Evolutionary conservation across 2,888 invertebrate species (phyloP).

Genomic region (Julus scanicus): DNA sequence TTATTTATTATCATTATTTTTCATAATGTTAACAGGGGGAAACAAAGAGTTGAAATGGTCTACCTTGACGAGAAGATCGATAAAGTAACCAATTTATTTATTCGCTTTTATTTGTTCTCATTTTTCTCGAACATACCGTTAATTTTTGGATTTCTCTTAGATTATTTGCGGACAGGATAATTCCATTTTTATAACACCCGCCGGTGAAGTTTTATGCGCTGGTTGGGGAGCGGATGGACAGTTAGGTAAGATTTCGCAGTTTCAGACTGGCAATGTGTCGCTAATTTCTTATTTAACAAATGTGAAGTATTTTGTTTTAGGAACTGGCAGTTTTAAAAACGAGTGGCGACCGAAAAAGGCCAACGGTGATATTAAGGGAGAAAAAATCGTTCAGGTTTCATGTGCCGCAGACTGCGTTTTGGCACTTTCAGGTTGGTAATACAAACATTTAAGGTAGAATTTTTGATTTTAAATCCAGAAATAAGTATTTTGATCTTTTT

Average conservation of each 20-base stretch:
- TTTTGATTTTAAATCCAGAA: not conserved
- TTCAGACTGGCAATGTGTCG: too few relatives aligned
- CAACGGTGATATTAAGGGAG: constrained; percentile 82
- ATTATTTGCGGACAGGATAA: constrained; percentile 93
- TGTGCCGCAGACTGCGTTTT: constrained; percentile 87
- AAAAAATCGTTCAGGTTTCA: constrained; percentile 83
- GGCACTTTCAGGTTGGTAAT: constrained; percentile 79
- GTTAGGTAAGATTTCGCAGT: constrained; percentile 71
- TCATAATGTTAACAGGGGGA: not conserved
- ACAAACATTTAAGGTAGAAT: not conserved
- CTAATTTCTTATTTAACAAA: not conserved
- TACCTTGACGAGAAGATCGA: constrained; percentile 23
- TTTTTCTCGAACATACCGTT: not conserved
- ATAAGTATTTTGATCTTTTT: not conserved
- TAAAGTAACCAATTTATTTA: constrained; percentile 64
- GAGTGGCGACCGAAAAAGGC: constrained; percentile 73
- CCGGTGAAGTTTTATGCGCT: constrained; percentile 85
- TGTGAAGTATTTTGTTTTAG: constrained; percentile 12
- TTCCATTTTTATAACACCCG: constrained; percentile 81
- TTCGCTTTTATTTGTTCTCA: not conserved
- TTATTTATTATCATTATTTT: too few relatives aligned
- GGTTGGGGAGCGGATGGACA: constrained; percentile 98
- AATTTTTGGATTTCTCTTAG: constrained; percentile 4
- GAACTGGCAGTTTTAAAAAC: constrained; percentile 74
- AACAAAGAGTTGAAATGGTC: not conserved